Evolutionary conservation across 1,140 invertebrate genomes (phyloP), one percentile per base, ranked within the genome.

Genomic region (Heliothis virescens): DNA sequence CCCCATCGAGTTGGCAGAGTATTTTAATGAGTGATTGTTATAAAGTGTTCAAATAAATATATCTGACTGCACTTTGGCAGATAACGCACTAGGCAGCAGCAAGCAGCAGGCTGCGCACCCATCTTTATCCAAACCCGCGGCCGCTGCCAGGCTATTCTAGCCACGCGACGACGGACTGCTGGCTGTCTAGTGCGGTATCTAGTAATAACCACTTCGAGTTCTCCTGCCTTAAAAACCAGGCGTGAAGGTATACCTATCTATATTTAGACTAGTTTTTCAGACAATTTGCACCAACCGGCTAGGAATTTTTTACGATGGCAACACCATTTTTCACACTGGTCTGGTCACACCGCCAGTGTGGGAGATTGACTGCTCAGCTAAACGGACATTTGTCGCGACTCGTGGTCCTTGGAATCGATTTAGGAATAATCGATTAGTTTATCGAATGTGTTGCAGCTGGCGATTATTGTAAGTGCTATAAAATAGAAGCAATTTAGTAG

Each of bases 31-130:
- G 18, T 50, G 13, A 26, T 53, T 53, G 21, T 53, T 53, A n/a
- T 71, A 29, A 71, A 69, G 52, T 71, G 67, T 71, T 71, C 67
- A 71, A 71, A 71, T 71, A 53, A 71, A 71, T 29, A 71, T 71
- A 71, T 71, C 67, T 71, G 67, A 71, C 67, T 71, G 67, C 67
- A 71, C 67, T 71, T 71, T 53, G 67, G 67, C 67, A 71, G 67
- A 71, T 71, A 71, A 71, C 67, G 67, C 67, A 71, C 67, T 71
- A 71, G 67, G 67, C 67, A 71, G 67, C 67, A 71, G 48, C 21
- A 71, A 71, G 67, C 67, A 71, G 48, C 67, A 71, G 48, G 67
- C 67, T 50, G 67, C 67, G 11, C 67, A 71, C 67, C 67, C 67
- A 71, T 71, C 67, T 50, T 53, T 71, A 53, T 53, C 67, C 18